phyloP scores from a whole-genome alignment of 2,888 invertebrate genomes.

The Drosophila melanosoma region DNA sequence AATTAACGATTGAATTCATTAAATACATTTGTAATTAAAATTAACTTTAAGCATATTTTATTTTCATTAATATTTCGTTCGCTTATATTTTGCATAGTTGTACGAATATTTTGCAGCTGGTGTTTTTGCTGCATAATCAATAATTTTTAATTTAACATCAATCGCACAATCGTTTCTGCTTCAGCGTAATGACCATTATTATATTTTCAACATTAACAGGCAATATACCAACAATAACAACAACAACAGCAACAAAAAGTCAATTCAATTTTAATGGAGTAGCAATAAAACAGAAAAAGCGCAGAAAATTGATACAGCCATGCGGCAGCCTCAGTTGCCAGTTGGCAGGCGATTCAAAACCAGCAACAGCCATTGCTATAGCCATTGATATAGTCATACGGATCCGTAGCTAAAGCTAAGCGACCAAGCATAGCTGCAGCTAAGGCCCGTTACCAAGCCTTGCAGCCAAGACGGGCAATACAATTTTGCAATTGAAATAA shows the following conservation, averaged over 20 bases:
- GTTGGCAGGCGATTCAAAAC: conserved; percentile 10
- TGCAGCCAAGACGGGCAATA: conserved; percentile 54
- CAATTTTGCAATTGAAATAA: conserved; percentile 78
- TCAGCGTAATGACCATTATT: conserved; percentile 74
- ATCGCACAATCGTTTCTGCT: conserved; percentile 75
- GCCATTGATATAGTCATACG: neutral
- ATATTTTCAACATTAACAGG: conserved; percentile 73
- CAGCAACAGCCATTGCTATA: conserved; percentile 1
- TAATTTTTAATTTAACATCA: conserved; percentile 80
- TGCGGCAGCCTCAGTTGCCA: conserved; percentile 49
- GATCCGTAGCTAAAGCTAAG: conserved; percentile 13
- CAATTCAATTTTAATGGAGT: conserved; percentile 80
- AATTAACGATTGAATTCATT: neutral
- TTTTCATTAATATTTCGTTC: neutral
- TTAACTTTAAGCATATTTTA: neutral
- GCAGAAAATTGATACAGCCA: conserved; percentile 72
- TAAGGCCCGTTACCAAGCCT: conserved; percentile 29
- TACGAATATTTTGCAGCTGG: conserved; percentile 55
- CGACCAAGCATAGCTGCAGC: conserved; percentile 32
- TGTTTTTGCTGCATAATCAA: conserved; percentile 63
- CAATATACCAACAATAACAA: conserved; percentile 43
- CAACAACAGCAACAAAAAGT: conserved; percentile 55
- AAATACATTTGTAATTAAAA: neutral
- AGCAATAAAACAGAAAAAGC: conserved; percentile 80
- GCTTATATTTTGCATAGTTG: neutral